Evolutionary conservation across 2,888 invertebrate genomes (phyloP).

Genomic region (Diloba caeruleocephala): DNA sequence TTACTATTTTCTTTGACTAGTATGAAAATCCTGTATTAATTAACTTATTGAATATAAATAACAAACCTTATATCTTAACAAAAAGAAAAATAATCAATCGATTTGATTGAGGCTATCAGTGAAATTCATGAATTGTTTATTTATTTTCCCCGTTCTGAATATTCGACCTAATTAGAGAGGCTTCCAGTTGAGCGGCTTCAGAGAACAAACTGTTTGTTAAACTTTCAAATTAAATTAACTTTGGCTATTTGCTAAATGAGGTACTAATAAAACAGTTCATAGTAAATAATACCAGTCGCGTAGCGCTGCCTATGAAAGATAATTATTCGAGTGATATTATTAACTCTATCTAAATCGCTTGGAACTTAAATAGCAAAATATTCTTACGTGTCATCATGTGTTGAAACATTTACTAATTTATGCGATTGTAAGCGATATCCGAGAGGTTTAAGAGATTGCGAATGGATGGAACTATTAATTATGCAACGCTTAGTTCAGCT

Average conservation of each 20-base stretch:
- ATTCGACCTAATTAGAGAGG: conserved; percentile 36
- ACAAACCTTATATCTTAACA: neutral
- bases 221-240: conserved; percentile 46
- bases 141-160: conserved; percentile 20
- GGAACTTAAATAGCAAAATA: conserved; percentile 21
- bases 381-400: conserved; percentile 30
- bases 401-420: conserved; percentile 62
- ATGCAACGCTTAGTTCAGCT: conserved; percentile 74
- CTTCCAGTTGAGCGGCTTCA: conserved; percentile 26
- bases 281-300: conserved; percentile 19
- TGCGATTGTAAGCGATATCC: conserved; percentile 60
- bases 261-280: conserved; percentile 22
- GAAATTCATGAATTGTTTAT: conserved; percentile 19
- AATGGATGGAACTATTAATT: conserved; percentile 75
- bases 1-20: too few species aligned
- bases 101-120: conserved; percentile 5
- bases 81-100: neutral
- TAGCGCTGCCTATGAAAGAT: neutral
- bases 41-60: neutral
- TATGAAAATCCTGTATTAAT: too few species aligned
- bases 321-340: conserved; percentile 1
- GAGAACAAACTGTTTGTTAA: conserved; percentile 43
- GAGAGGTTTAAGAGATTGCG: conserved; percentile 67
- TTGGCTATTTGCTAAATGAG: conserved; percentile 38
- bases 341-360: neutral